These are phyloP conservation scores for Coreoperca whiteheadi DNA, from an alignment of 2,113 vertebrate genomes.

Conservation along the genomic window DNA sequence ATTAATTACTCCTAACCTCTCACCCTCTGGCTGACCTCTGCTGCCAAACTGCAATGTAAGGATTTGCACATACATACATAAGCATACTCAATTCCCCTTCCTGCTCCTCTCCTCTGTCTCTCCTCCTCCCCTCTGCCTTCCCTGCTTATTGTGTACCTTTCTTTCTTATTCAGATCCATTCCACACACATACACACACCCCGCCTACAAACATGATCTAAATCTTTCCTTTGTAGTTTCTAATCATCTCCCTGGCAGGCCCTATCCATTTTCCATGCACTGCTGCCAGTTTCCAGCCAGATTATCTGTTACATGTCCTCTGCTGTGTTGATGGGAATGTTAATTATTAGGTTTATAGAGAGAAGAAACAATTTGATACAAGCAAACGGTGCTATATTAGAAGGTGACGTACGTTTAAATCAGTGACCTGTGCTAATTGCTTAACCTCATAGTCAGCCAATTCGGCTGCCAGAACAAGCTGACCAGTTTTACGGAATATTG, in stretches of 20 bases:
- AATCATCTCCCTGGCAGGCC: conserved; percentile 56
- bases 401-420: conserved; percentile 27
- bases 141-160: conserved; percentile 15
- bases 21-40: conserved; percentile 40
- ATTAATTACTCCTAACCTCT: conserved; percentile 57
- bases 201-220: conserved; percentile 63
- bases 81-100: not conserved
- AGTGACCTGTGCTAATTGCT: conserved; percentile 52
- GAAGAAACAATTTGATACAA: conserved; percentile 31
- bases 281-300: conserved; percentile 54
- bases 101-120: not conserved
- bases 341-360: conserved; percentile 56
- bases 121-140: not conserved
- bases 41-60: conserved; percentile 45
- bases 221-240: conserved; percentile 71
- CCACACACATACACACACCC: conserved; percentile 6
- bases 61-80: conserved; percentile 43
- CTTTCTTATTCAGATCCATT: conserved; percentile 36
- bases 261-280: conserved; percentile 17
- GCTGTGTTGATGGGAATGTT: conserved; percentile 56
- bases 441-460: conserved; percentile 26
- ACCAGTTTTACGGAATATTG: not conserved
- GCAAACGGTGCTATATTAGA: conserved; percentile 26
- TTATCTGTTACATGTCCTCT: conserved; percentile 51
- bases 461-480: conserved; percentile 18